Base-by-base conservation (phyloP, 2,888 invertebrate species). In the Leptogaster cylindrica region DNA sequence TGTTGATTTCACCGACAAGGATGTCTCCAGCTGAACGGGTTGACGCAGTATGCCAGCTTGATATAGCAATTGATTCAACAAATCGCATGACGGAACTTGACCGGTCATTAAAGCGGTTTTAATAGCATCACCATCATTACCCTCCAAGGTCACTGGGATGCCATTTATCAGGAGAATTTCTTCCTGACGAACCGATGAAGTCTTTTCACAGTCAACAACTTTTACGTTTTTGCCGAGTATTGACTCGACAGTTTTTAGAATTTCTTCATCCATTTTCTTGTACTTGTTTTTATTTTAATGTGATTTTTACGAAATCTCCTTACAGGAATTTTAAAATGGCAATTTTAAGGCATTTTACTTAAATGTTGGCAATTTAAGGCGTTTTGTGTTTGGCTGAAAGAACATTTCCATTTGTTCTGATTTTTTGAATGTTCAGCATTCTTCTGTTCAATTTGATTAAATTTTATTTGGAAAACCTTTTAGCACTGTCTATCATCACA, bases 171-270 rank as follows among this genome's bases (percentile, higher is more conserved):
- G 81, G 44, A 89, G 79, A 65, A 89, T 85, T 78, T 89, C 89
- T 76, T 89, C 89, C 76, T 89, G 88, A 68, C 86, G 84, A 65
- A 89, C 85, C 66, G 86, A 85, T n/a, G 88, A 88, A 71, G 87
- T 87, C 74, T 89, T 88, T 77, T 89, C 88, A 77, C 89, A 89
- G 77, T 89, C 89, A 68, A 89, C 85, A 70, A 89, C 87, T 81
- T 87, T 86, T 25, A 85, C 87, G 70, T 88, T 88, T 72, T 88
- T 88, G 68, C 89, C 89, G 71, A 89, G 84, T 72, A 89, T 87
- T 71, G 89, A 87, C 79, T 89, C 89, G 69, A 89, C 89, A 70
- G 89, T 89, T 75, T 88, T 88, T 76, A 89, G 86, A 73, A 89
- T 88, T 79, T 89, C 89, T 78, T 89, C 89, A 80, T 89, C 89